Evolutionary conservation across 1,140 invertebrate species (phyloP).

Genomic region (Zaprionus tsacasi): DNA sequence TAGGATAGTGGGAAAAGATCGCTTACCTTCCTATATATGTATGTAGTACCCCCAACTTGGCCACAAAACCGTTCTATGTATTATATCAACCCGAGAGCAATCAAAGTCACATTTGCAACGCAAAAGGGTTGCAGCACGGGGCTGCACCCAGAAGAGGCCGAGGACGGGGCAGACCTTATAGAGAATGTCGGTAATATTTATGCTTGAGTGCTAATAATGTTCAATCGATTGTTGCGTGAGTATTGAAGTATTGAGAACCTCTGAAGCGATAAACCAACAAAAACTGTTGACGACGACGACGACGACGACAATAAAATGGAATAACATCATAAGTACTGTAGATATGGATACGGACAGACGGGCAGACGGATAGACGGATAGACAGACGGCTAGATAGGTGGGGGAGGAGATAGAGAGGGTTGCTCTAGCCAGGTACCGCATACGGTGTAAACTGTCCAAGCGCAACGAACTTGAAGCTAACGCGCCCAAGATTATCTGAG

Average conservation of each 20-base stretch:
- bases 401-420: background rate
- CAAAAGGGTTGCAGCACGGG: constrained; percentile 12
- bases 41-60: background rate
- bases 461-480: constrained; percentile 79
- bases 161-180: constrained; percentile 19
- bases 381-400: background rate
- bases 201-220: constrained; percentile 81
- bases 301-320: constrained; percentile 69
- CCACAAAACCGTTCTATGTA: background rate
- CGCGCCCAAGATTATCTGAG: constrained; percentile 79
- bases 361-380: background rate
- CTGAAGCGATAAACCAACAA: constrained; percentile 78
- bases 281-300: constrained; percentile 34
- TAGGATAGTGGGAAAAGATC: too few species aligned
- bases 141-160: constrained; percentile 30
- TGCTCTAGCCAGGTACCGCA: background rate
- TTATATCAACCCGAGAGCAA: background rate
- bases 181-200: constrained; percentile 67
- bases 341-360: constrained; percentile 38
- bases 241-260: constrained; percentile 57
- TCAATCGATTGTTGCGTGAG: constrained; percentile 71
- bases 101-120: constrained; percentile 1
- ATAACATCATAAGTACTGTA: constrained; percentile 75
- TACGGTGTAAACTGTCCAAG: constrained; percentile 58
- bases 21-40: too few species aligned